phyloP scores from a whole-genome alignment of 2,113 vertebrate genomes.

The Mungos mungo region DNA sequence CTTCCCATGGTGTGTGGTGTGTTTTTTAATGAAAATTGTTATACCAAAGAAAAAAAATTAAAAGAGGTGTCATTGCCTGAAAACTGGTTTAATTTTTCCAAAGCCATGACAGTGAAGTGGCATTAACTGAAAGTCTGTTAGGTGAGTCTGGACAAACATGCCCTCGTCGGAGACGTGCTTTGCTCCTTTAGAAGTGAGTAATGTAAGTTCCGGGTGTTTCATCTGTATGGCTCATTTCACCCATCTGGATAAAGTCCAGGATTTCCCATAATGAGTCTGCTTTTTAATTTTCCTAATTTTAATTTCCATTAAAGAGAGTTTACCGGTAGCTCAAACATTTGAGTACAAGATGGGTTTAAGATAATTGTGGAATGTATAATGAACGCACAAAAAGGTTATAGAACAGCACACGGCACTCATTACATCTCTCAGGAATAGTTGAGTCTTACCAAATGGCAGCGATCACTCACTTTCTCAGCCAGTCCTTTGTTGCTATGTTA shows the following conservation, averaged over 20 bases:
- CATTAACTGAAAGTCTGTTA: background rate
- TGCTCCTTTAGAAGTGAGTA: background rate
- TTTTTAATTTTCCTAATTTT: conserved; percentile 70
- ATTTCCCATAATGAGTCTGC: conserved; percentile 45
- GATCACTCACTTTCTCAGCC: conserved; percentile 7
- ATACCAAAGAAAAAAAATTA: background rate
- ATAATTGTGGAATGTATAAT: background rate
- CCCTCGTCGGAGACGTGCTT: background rate
- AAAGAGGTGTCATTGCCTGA: background rate
- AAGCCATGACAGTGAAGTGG: background rate
- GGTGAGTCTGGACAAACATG: background rate
- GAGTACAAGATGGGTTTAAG: conserved; percentile 56
- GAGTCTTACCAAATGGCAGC: conserved; percentile 17
- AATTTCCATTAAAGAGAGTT: conserved; percentile 67
- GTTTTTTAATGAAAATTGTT: background rate
- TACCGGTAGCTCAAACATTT: background rate
- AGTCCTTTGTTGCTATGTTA: conserved; percentile 39
- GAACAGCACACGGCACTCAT: background rate
- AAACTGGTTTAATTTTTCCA: conserved; percentile 45
- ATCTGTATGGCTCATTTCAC: conserved; percentile 49
- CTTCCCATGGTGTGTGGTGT: background rate
- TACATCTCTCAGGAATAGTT: background rate
- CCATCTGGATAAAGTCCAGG: conserved; percentile 40
- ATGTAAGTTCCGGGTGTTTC: background rate
- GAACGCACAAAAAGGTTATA: background rate